Evolutionary conservation across 2,113 vertebrate species (phyloP).

Genomic region (Xyrauchen texanus): DNA sequence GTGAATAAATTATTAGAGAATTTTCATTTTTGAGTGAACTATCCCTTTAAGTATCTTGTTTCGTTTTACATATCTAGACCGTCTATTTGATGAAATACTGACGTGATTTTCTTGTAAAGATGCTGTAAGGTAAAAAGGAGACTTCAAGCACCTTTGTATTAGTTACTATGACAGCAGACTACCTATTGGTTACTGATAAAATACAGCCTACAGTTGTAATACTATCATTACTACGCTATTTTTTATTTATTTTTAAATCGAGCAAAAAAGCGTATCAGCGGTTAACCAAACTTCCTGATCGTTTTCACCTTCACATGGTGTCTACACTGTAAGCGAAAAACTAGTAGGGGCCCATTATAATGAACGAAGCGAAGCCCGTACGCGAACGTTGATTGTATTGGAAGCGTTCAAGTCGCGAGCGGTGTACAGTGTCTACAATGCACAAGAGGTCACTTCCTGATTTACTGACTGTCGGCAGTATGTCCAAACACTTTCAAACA

Average conservation of each 20-base stretch:
- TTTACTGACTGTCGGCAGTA: conserved; percentile 14
- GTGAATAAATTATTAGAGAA: too few relatives aligned
- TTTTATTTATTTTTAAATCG: too few relatives aligned
- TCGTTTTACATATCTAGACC: too few relatives aligned
- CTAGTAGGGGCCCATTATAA: too few relatives aligned
- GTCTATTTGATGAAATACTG: too few relatives aligned
- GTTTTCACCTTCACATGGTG: not conserved
- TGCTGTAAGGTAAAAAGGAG: not conserved
- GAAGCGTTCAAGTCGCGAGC: not conserved
- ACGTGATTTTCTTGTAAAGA: not conserved
- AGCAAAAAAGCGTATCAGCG: not conserved
- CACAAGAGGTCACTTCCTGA: conserved; percentile 36
- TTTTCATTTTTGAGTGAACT: too few relatives aligned
- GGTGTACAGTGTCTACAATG: not conserved
- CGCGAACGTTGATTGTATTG: too few relatives aligned
- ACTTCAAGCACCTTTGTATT: conserved; percentile 11
- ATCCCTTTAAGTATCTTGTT: too few relatives aligned
- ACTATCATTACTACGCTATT: too few relatives aligned
- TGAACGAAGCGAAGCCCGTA: too few relatives aligned
- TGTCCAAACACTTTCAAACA: conserved; percentile 14
- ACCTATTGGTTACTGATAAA: too few relatives aligned
- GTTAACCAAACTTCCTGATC: not conserved
- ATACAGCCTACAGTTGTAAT: too few relatives aligned
- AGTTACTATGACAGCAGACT: conserved; percentile 29
- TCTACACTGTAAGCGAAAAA: not conserved